phyloP scores from a whole-genome alignment of 2,113 vertebrate species.

The Ibidorhyncha struthersii region DNA sequence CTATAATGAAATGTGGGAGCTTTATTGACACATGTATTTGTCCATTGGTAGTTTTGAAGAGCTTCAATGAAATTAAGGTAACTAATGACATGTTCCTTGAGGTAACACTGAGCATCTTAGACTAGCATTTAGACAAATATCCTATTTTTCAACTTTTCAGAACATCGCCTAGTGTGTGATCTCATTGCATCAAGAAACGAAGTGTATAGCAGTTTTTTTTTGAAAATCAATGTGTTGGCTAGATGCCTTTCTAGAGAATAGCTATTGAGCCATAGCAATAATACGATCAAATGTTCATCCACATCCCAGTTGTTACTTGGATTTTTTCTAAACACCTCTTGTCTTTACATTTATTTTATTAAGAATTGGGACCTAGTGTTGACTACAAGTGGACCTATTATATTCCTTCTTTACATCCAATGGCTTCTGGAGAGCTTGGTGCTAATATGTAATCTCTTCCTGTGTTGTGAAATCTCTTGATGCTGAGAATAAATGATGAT shows the following conservation, averaged over 20 bases:
- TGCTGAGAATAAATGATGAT: background rate
- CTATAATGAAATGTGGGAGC: background rate
- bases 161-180: fast-evolving
- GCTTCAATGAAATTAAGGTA: background rate
- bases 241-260: background rate
- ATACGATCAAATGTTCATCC: background rate
- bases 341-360: background rate
- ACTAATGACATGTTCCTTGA: background rate
- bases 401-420: background rate
- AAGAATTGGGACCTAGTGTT: background rate
- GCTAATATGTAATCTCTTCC: background rate
- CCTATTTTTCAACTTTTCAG: background rate
- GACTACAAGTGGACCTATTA: background rate
- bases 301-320: background rate
- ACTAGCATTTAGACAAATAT: background rate
- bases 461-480: background rate
- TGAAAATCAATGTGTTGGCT: background rate
- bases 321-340: background rate
- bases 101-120: background rate
- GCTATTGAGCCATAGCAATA: background rate
- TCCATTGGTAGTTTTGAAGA: background rate
- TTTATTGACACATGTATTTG: background rate
- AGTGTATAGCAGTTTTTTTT: background rate
- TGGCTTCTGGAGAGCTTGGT: background rate
- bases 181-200: background rate